A percentile compares a stretch with the other conserved stretches of the same genome.
phyloP scores from a whole-genome alignment of 2,797 vertebrate genomes.

The Yasuhikotakia modesta region DNA sequence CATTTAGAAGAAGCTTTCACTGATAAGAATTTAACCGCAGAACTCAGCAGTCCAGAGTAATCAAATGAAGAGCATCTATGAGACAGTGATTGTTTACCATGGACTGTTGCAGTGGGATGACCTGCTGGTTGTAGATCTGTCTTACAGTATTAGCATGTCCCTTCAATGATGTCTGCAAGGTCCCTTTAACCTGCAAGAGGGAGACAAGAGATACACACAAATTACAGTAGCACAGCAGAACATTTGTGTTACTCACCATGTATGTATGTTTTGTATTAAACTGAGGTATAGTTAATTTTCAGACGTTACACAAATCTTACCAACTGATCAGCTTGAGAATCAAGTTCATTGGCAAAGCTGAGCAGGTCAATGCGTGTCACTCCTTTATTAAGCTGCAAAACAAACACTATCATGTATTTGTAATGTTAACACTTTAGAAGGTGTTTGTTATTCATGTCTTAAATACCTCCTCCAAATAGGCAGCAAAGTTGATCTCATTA shows the following conservation, averaged over 20 bases:
- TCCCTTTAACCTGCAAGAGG: conserved; percentile 78
- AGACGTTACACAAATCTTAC: conserved; percentile 67
- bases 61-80: conserved; percentile 12
- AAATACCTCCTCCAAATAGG: conserved; percentile 86
- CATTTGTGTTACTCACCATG: neutral
- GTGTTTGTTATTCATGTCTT: neutral
- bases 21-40: neutral
- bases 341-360: conserved; percentile 81
- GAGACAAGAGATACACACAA: neutral
- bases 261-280: too few relatives aligned
- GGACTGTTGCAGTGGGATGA: conserved; percentile 83
- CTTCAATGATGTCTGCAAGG: conserved; percentile 82
- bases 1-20: neutral
- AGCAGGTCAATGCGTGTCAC: conserved; percentile 84
- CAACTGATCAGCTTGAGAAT: conserved; percentile 83
- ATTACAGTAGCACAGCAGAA: conserved; percentile 39
- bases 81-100: conserved; percentile 79
- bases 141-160: conserved; percentile 78
- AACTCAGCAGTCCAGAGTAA: conserved; percentile 19
- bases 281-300: too few relatives aligned
- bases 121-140: conserved; percentile 82
- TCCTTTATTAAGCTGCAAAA: conserved; percentile 83
- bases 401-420: neutral
- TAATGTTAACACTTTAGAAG: too few relatives aligned
- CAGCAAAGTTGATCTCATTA: conserved; percentile 81